phyloP scores from a whole-genome alignment of 1,140 invertebrate genomes.

The Eulimnadia texana region DNA sequence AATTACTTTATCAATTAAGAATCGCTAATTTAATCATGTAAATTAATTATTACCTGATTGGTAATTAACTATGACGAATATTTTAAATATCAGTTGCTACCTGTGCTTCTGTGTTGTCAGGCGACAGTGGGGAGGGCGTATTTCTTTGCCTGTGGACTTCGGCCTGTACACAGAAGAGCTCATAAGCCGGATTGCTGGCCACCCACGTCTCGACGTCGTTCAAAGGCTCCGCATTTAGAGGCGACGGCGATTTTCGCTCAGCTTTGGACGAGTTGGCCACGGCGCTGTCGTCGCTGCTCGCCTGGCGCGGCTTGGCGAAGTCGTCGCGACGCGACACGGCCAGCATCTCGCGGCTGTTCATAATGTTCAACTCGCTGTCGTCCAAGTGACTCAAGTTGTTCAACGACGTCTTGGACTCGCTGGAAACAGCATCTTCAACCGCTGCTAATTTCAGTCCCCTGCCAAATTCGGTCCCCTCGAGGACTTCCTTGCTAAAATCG shows the following conservation, averaged over 20 bases:
- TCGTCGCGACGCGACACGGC: constrained; percentile 1
- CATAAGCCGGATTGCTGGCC: constrained; percentile 8
- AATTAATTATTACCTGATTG: too few relatives aligned
- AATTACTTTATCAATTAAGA: too few relatives aligned
- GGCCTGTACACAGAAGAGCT: constrained; percentile 8
- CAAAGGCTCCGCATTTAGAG: constrained; percentile 5
- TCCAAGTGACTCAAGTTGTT: constrained; percentile 13
- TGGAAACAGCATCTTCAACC: constrained; percentile 3
- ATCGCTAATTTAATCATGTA: too few relatives aligned
- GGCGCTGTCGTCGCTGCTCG: constrained; percentile 13
- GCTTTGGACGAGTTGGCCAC: constrained; percentile 8
- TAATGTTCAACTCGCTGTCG: constrained; percentile 13
- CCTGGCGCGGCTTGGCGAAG: constrained; percentile 3
- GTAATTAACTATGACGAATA: too few relatives aligned
- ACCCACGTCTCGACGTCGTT: constrained; percentile 1
- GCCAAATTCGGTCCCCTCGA: constrained; percentile 16
- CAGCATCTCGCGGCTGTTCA: constrained; percentile 13
- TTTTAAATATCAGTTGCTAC: constrained; percentile 1
- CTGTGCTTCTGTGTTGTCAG: constrained; percentile 16
- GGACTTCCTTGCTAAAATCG: constrained; percentile 14
- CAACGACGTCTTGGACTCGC: constrained; percentile 9
- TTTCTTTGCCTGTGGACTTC: constrained; percentile 13
- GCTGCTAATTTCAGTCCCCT: constrained; percentile 11
- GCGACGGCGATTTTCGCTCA: not conserved
- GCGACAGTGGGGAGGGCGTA: constrained; percentile 8